Base-by-base conservation (phyloP, 2,797 vertebrate species). In the Gallirallus australis region DNA sequence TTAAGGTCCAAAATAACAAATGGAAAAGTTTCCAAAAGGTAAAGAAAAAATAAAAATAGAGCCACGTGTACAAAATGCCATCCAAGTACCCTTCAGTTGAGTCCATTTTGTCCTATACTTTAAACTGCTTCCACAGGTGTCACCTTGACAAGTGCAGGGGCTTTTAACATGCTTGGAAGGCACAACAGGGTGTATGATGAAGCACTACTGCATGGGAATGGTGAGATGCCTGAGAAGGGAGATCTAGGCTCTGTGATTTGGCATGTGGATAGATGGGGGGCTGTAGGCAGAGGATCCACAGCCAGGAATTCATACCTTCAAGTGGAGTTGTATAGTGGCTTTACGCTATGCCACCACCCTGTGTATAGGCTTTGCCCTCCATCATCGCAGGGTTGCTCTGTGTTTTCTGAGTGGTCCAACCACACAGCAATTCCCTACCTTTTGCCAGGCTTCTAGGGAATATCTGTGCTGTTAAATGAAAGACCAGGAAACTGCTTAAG, bases 111-210 rank as follows among this genome's bases (percentile, higher is more conserved):
- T 52, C n/a, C 28, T 53, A 5, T 28, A 24, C 0, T 0, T 69
- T 83, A 59, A 79, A 61, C 8, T 20, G 2, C 30, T 84, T 63
- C 35, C 42, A 33, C 6, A 24, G 50, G 14, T 69, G n/a, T 40
- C 8, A 12, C 17, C 13, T 42, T 60, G 61, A 1, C 15, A 11
- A 2, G 5, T 61, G 13, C 57, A 78, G 28, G 20, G 50, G 3
- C 16, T 52, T 45, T 60, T 77, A 42, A 42, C 8, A 1, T 6
- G 10, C 7, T 52, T 63, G 27, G 21, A 47, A 69, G 50, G 37
- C 53, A 13, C 54, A 37, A 2, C 0, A 2, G 42, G 24, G 18
- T 1, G 1, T 3, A 6, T 15, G 15, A n/a, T 8, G 27, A 54
- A 40, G 33, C 20, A 6, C 24, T 24, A 30, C 13, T n/a, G 21